Base-by-base conservation (phyloP, 1,140 invertebrate genomes). In the Physella acuta region DNA sequence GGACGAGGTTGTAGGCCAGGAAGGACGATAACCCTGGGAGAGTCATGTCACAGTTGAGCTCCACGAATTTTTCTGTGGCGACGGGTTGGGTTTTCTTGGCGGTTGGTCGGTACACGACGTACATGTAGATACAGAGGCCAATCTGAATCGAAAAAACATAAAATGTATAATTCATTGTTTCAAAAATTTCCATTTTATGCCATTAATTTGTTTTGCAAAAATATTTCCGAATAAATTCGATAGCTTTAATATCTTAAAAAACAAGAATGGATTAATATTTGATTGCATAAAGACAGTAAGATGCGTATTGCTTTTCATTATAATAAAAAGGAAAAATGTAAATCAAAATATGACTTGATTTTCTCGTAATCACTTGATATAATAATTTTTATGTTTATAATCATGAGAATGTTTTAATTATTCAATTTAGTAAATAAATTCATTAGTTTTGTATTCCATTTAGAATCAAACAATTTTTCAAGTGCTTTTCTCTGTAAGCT, bases 1-100 rank as follows among this genome's bases (percentile, higher is more conserved):
- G 87, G 34, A 94, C 85, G 73, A 95, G 92, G 1, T 94, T 94
- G 87, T 95, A 95, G 75, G 90, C 90, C 85, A 95, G 68, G 65
- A 72, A 73, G 52, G 72, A 53, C 44, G 59, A 20, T 31, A 75
- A 33, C 16, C 52, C 58, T n/a, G 30, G 58, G 34, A 60, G 58
- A 5, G 58, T 60, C 33, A 60, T 34, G 58, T 60, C 58, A 34
- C 75, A 75, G 55, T 39, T 63, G 0, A 71, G 61, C 68, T 76
- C 75, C 51, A 78, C 76, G 53, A 64, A 71, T 16, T 56, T 49
- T 14, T 72, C 58, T 16, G 68, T 71, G 17, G 34, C 14, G 1
- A 68, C 58, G 2, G 52, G 51, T 70, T 72, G 68, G 16, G 59
- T 36, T 36, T 39, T 61, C 28, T 34, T 62, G 33, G 65, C 37